phyloP scores from a whole-genome alignment of 2,888 invertebrate species.

The Stramonita haemastoma region DNA sequence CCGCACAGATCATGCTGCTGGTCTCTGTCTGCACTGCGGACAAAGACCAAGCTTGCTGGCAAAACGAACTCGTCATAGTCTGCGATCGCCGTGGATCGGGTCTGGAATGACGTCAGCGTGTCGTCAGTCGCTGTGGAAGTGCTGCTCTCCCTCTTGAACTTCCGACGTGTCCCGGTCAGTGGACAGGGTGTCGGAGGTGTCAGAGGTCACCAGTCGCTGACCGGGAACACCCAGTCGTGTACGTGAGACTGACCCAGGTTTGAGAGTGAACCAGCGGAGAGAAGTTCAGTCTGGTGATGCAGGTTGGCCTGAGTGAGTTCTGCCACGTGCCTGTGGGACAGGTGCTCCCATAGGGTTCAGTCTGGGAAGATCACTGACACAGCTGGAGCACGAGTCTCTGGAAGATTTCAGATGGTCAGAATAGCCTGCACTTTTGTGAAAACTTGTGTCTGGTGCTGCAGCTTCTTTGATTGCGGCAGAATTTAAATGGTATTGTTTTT shows the following conservation, averaged over 20 bases:
- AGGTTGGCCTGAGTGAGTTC: neutral
- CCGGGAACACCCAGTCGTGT: neutral
- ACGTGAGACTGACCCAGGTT: neutral
- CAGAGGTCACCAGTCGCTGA: neutral
- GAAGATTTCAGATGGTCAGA: neutral
- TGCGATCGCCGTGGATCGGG: conserved; percentile 36
- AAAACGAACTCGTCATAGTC: conserved; percentile 36
- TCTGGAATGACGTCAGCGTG: conserved; percentile 40
- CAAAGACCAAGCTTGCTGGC: conserved; percentile 34
- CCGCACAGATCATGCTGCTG: neutral
- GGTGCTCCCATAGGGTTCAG: neutral
- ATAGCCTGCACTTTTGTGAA: neutral
- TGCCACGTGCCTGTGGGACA: neutral
- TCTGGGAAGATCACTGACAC: neutral
- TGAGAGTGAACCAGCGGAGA: neutral
- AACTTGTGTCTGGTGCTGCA: neutral
- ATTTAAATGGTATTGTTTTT: too few relatives aligned
- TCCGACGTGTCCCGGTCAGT: conserved; percentile 33
- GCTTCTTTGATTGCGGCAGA: neutral
- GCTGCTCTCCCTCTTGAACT: conserved; percentile 37
- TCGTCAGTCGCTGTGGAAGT: conserved; percentile 40
- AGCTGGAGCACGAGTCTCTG: conserved; percentile 2
- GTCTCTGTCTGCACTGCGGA: conserved; percentile 31
- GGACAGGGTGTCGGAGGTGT: conserved; percentile 34
- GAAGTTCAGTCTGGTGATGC: neutral